Percentiles rank a stretch among this genome's conserved stretches.
phyloP scores from a whole-genome alignment of 2,797 vertebrate species.

The Rhynchonycteris naso region DNA sequence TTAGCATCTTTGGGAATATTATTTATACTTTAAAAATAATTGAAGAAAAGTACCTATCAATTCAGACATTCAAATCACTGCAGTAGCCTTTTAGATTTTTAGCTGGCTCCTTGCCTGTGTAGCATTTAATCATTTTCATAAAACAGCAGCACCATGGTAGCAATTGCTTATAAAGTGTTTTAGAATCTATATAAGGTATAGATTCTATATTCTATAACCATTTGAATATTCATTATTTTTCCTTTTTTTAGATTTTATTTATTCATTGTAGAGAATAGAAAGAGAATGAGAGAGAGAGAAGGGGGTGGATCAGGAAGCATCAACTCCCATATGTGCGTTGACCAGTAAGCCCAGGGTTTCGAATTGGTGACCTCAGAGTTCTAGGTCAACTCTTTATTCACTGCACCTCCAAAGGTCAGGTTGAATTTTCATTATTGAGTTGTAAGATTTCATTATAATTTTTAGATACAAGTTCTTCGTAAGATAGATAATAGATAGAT shows the following conservation, averaged over 20 bases:
- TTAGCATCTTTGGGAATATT: constrained; percentile 25
- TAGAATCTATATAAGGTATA: neutral
- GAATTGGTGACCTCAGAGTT: too few relatives aligned
- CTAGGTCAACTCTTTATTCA: too few relatives aligned
- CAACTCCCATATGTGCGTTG: too few relatives aligned
- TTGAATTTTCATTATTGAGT: neutral
- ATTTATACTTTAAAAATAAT: constrained; percentile 49
- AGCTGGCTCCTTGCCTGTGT: neutral
- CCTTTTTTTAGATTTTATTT: too few relatives aligned
- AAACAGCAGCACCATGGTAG: neutral
- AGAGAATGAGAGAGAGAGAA: too few relatives aligned
- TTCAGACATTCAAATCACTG: neutral
- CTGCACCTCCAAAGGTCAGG: too few relatives aligned
- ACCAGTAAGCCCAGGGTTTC: too few relatives aligned
- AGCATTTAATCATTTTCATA: neutral
- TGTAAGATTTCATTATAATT: neutral
- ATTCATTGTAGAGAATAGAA: too few relatives aligned
- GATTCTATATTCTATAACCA: neutral
- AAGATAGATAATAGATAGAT: neutral
- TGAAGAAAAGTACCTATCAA: constrained; percentile 16
- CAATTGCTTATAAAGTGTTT: neutral
- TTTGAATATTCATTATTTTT: too few relatives aligned
- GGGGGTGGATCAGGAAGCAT: too few relatives aligned
- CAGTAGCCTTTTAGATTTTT: neutral
- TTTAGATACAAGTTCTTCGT: neutral